Percentiles rank a stretch among this genome's conserved stretches.
Evolutionary conservation across 2,888 invertebrate species (phyloP).

Genomic region (Clanis bilineata): DNA sequence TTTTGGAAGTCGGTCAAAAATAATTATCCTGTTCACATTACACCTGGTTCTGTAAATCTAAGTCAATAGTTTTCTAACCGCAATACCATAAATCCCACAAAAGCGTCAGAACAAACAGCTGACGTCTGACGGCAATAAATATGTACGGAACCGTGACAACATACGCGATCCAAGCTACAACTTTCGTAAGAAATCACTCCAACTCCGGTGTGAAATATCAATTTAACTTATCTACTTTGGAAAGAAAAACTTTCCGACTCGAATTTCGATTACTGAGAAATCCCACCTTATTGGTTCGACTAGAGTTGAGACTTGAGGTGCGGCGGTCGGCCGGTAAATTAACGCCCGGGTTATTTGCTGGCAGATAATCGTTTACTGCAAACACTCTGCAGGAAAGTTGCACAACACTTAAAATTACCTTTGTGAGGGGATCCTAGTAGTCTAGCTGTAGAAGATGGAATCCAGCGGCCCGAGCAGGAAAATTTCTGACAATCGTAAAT

Average conservation of each 20-base stretch:
- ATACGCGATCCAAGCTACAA: not conserved
- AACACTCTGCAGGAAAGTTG: not conserved
- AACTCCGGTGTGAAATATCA: conserved; percentile 41
- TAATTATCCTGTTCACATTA: too few relatives aligned
- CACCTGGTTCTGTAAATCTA: too few relatives aligned
- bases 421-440: not conserved
- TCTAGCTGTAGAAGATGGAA: not conserved
- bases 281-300: conserved; percentile 10
- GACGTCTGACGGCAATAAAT: not conserved
- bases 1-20: too few relatives aligned
- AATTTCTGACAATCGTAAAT: too few relatives aligned
- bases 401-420: not conserved
- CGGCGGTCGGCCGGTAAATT: conserved; percentile 1
- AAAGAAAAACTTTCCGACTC: conserved; percentile 40
- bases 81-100: not conserved
- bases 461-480: too few relatives aligned
- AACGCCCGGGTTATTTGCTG: not conserved
- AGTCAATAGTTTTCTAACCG: too few relatives aligned
- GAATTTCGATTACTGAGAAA: conserved; percentile 35
- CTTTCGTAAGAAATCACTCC: conserved; percentile 28
- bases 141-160: not conserved
- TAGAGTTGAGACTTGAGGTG: conserved; percentile 10
- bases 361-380: not conserved
- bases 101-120: not conserved
- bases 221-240: conserved; percentile 45